phyloP scores from a whole-genome alignment of 2,113 vertebrate genomes.

The Stegastes partitus region DNA sequence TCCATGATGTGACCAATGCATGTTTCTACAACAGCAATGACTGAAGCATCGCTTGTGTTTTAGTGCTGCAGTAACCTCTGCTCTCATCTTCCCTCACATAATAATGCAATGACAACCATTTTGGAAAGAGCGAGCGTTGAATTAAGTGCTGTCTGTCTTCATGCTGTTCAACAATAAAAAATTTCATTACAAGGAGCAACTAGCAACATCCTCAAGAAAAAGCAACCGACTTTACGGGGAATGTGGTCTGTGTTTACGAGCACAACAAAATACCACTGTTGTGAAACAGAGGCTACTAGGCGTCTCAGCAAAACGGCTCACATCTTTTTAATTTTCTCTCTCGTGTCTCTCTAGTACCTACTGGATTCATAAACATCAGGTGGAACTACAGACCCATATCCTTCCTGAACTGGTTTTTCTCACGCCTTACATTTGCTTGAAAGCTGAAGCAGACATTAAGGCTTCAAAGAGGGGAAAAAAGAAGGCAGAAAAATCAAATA shows the following conservation, averaged over 20 bases:
- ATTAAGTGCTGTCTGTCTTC: neutral
- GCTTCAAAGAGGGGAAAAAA: no score
- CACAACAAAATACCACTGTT: constrained; percentile 28
- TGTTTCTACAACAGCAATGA: no score
- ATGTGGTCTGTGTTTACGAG: constrained; percentile 13
- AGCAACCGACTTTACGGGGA: constrained; percentile 14
- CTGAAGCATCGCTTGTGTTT: neutral
- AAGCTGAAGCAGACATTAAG: neutral
- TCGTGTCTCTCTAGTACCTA: neutral
- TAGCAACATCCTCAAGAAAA: constrained; percentile 7
- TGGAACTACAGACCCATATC: neutral
- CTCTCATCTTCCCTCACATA: neutral
- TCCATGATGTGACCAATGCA: neutral
- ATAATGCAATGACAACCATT: neutral
- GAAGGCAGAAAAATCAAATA: no score
- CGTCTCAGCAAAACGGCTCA: neutral
- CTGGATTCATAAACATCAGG: neutral
- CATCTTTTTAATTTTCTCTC: neutral
- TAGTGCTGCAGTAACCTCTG: neutral
- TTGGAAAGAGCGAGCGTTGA: neutral
- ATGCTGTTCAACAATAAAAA: neutral
- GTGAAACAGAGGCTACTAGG: constrained; percentile 6
- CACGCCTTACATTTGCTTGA: neutral
- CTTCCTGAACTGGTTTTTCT: neutral
- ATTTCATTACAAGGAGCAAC: neutral